Evolutionary conservation across 2,888 invertebrate species (phyloP).

Genomic region (Dicyrtoma fusca): DNA sequence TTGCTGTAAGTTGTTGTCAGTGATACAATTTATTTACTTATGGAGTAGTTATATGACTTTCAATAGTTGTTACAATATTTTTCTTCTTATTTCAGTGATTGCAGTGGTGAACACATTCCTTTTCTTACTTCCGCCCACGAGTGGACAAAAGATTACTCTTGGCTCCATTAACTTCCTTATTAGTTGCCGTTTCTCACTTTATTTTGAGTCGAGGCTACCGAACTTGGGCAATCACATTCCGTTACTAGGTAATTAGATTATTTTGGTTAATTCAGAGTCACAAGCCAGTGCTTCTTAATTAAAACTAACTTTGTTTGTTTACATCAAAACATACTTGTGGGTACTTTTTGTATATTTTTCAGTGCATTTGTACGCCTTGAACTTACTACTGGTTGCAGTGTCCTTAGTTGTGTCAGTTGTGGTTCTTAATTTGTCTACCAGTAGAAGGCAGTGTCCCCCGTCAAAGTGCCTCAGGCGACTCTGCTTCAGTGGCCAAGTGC

Average conservation of each 20-base stretch:
- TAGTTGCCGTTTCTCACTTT: conserved; percentile 52
- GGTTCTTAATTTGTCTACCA: conserved; percentile 65
- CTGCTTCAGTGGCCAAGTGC: conserved; percentile 54
- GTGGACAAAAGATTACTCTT: conserved; percentile 67
- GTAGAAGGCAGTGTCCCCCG: conserved; percentile 61
- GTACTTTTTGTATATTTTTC: too few relatives aligned
- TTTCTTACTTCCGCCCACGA: conserved; percentile 64
- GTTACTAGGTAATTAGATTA: conserved; percentile 64
- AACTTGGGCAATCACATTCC: conserved; percentile 65
- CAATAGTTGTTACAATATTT: too few relatives aligned
- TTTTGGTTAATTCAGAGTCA: too few relatives aligned
- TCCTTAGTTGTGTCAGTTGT: conserved; percentile 64
- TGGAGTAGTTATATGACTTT: neutral
- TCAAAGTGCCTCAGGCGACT: conserved; percentile 58
- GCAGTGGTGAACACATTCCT: conserved; percentile 51
- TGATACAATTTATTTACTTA: too few relatives aligned
- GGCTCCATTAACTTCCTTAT: conserved; percentile 54
- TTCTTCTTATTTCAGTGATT: too few relatives aligned
- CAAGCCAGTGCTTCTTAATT: too few relatives aligned
- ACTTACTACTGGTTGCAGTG: conserved; percentile 62
- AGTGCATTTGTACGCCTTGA: conserved; percentile 66
- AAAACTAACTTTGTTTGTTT: too few relatives aligned
- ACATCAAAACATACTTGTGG: too few relatives aligned
- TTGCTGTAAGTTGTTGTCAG: conserved; percentile 57
- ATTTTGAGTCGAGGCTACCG: conserved; percentile 61